Conservation (phyloP, 2,113 vertebrate genomes). For the Sebastes schlegelii region DNA sequence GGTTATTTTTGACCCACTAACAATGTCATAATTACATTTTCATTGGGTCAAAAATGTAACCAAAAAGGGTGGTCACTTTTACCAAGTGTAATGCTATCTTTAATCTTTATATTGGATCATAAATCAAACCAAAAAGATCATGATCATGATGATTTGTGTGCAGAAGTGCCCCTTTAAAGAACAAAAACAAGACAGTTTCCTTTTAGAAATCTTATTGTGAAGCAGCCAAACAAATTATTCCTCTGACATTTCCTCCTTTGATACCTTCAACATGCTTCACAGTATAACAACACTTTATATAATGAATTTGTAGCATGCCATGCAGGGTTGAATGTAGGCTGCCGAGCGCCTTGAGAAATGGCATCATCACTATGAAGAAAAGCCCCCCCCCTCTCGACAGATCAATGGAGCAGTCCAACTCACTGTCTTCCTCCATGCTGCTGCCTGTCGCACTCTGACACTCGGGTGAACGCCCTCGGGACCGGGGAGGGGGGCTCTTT, state of each 20-base stretch:
- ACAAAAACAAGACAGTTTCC: background rate
- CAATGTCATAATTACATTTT: too few relatives aligned
- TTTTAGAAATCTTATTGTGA: background rate
- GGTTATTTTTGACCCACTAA: too few relatives aligned
- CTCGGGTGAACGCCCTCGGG: conserved; percentile 30
- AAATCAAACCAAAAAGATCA: too few relatives aligned
- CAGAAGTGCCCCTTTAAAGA: background rate
- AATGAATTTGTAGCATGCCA: background rate
- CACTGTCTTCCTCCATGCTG: conserved; percentile 17
- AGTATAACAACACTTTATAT: background rate
- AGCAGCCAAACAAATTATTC: background rate
- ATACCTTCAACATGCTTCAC: background rate
- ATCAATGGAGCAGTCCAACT: conserved; percentile 49
- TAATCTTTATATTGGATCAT: too few relatives aligned
- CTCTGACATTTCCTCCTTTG: background rate
- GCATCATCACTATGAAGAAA: conserved; percentile 16
- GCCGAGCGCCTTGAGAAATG: conserved; percentile 1
- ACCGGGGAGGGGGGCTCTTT: conserved; percentile 41
- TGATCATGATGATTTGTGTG: too few relatives aligned
- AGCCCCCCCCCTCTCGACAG: background rate
- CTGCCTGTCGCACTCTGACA: conserved; percentile 50
- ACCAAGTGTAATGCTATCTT: too few relatives aligned
- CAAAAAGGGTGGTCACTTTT: too few relatives aligned
- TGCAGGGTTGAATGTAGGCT: background rate
- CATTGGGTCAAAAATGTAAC: too few relatives aligned